Conservation (phyloP, 1,140 invertebrate species). For the Lepidurus packardi region DNA sequence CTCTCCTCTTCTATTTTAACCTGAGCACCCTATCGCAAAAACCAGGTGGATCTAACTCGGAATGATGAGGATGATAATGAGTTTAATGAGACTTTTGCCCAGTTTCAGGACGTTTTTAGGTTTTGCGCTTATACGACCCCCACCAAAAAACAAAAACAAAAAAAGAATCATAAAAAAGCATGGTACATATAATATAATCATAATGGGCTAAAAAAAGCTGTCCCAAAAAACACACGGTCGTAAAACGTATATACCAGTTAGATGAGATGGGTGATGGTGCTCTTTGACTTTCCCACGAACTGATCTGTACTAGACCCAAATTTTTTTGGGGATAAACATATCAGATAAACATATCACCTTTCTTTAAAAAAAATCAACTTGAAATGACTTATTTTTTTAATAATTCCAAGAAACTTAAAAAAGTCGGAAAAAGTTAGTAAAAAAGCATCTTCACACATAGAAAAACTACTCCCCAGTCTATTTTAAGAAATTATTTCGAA, state of each 20-base stretch:
- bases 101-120: not conserved
- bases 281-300: not conserved
- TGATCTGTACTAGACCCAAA: not conserved
- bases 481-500: too few species aligned
- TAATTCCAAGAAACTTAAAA: too few species aligned
- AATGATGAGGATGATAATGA: conserved; percentile 16
- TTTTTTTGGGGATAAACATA: too few species aligned
- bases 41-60: conserved; percentile 14
- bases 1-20: not conserved
- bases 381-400: too few species aligned
- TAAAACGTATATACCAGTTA: not conserved
- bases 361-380: too few species aligned
- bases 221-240: not conserved
- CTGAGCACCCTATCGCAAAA: not conserved
- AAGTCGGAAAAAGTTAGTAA: too few species aligned
- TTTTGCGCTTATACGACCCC: not conserved
- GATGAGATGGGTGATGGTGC: not conserved
- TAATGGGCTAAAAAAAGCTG: not conserved
- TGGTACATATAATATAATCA: not conserved
- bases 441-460: too few species aligned
- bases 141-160: too few species aligned
- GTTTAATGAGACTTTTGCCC: not conserved
- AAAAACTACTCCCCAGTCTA: too few species aligned
- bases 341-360: not conserved
- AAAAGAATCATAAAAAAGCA: not conserved